Evolutionary conservation across 2,113 vertebrate genomes (phyloP).

Genomic region (Catharus fuscescens): DNA sequence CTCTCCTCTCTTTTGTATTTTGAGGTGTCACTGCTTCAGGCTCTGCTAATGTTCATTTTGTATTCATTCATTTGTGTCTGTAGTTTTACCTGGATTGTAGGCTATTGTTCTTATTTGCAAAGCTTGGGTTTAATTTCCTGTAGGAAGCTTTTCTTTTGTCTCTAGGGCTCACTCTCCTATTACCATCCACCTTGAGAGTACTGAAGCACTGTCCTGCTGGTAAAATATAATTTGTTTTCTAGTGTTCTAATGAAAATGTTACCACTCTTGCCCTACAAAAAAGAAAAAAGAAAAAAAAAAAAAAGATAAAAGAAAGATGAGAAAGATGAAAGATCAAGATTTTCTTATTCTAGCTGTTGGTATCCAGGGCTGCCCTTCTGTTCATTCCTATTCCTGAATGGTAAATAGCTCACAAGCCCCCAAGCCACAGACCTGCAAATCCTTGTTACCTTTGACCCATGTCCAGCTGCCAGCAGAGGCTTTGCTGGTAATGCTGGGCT

Average conservation of each 20-base stretch:
- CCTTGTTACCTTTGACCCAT: not conserved
- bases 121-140: conserved; percentile 69
- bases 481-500: not conserved
- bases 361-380: not conserved
- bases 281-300: not conserved
- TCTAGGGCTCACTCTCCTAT: conserved; percentile 34
- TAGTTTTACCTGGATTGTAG: conserved; percentile 65
- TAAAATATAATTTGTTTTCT: conserved; percentile 51
- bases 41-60: conserved; percentile 53
- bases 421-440: not conserved
- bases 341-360: not conserved
- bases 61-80: conserved; percentile 56
- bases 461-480: not conserved
- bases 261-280: not conserved
- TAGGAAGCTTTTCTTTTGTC: conserved; percentile 59
- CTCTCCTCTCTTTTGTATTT: conserved; percentile 60
- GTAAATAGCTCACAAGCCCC: not conserved
- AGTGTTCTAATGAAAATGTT: conserved; percentile 43
- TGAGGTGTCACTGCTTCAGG: conserved; percentile 57
- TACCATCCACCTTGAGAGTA: conserved; percentile 49
- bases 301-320: not conserved
- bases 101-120: conserved; percentile 70
- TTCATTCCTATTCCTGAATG: not conserved
- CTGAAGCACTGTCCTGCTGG: conserved; percentile 54
- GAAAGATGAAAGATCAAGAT: not conserved